phyloP scores from a whole-genome alignment of 2,113 vertebrate genomes.

The Cyprinodon tularosa region DNA sequence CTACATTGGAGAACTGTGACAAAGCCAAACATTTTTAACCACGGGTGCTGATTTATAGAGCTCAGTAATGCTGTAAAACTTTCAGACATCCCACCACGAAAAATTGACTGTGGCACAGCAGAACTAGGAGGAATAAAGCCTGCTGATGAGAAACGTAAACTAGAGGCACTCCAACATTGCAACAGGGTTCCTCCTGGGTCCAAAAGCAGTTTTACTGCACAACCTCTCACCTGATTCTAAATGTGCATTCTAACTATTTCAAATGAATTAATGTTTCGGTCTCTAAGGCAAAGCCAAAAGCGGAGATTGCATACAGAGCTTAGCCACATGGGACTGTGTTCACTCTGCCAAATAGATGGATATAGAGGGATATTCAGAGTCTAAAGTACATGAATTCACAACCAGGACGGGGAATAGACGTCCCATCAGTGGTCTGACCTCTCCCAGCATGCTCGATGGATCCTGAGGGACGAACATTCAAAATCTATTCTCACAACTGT shows the following conservation, averaged over 20 bases:
- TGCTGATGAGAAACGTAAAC: constrained; percentile 49
- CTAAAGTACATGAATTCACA: constrained; percentile 75
- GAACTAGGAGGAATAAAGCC: constrained; percentile 29
- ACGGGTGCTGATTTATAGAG: constrained; percentile 73
- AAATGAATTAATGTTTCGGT: constrained; percentile 61
- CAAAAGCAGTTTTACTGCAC: constrained; percentile 47
- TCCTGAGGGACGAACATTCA: constrained; percentile 74
- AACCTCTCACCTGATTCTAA: constrained; percentile 54
- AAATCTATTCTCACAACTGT: constrained; percentile 74
- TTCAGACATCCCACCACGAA: constrained; percentile 50
- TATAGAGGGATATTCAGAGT: constrained; percentile 72
- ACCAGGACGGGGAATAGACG: constrained; percentile 78
- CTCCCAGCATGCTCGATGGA: constrained; percentile 70
- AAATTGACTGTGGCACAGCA: constrained; percentile 42
- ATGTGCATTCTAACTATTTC: constrained; percentile 59
- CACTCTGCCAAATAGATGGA: constrained; percentile 72
- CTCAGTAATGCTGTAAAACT: constrained; percentile 67
- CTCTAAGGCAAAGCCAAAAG: constrained; percentile 51
- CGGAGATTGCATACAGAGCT: constrained; percentile 58
- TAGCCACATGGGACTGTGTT: constrained; percentile 60
- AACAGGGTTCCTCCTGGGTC: constrained; percentile 45
- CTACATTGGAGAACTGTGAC: constrained; percentile 77
- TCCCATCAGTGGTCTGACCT: constrained; percentile 78
- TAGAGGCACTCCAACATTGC: constrained; percentile 43
- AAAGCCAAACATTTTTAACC: constrained; percentile 73